phyloP scores from a whole-genome alignment of 2,888 invertebrate species.

The Drosophila greeni region DNA sequence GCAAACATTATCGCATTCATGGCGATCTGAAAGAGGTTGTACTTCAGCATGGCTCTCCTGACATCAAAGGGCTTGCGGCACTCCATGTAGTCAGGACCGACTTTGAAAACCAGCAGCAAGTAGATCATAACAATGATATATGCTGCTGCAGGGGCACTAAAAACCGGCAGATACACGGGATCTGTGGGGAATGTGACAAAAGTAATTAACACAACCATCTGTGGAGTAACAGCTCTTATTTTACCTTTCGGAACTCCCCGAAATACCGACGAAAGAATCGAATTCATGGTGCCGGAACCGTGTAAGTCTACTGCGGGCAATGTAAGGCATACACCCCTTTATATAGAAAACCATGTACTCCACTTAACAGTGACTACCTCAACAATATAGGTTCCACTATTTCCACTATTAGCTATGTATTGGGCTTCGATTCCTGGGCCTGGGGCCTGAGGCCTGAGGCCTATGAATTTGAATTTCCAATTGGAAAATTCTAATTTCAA shows the following conservation, averaged over 20 bases:
- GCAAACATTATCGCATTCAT: constrained; percentile 85
- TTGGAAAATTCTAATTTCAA: background rate
- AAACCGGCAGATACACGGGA: constrained; percentile 80
- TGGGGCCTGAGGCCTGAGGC: background rate
- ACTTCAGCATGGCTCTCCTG: constrained; percentile 84
- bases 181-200: constrained; percentile 26
- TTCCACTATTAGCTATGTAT: background rate
- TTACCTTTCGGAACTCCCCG: constrained; percentile 9
- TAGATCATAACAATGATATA: constrained; percentile 83
- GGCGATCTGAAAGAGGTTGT: constrained; percentile 91
- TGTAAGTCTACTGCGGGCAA: background rate
- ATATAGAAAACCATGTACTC: background rate
- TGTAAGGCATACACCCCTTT: background rate
- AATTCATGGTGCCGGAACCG: constrained; percentile 3
- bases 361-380: background rate
- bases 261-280: background rate
- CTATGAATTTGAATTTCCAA: constrained; percentile 17
- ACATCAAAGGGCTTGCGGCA: constrained; percentile 86
- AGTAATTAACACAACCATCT: background rate
- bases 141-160: constrained; percentile 85
- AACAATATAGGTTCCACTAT: background rate
- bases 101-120: constrained; percentile 85
- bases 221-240: accelerated
- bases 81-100: constrained; percentile 87
- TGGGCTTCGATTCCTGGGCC: no score